A percentile compares a stretch with the other conserved stretches of the same genome.
phyloP scores from a whole-genome alignment of 2,113 vertebrate genomes.

The Crotalus horridus region DNA sequence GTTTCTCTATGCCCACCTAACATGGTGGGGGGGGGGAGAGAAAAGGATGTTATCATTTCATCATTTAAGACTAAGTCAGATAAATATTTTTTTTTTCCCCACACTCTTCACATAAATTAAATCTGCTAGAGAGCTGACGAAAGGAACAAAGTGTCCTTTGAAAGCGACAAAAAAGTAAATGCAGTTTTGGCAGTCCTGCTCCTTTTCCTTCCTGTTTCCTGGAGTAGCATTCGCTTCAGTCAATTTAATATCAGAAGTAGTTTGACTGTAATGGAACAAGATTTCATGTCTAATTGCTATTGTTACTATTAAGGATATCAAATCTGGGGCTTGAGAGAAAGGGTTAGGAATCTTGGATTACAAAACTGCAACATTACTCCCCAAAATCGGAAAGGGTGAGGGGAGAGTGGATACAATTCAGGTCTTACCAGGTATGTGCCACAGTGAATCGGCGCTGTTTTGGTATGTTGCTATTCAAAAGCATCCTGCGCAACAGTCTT shows the following conservation, averaged over 20 bases:
- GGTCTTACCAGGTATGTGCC: conserved; percentile 95
- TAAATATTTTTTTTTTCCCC: neutral
- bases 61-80: conserved; percentile 18
- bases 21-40: neutral
- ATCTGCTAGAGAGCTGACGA: neutral
- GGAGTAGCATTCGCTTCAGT: conserved; percentile 44
- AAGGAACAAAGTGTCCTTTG: conserved; percentile 7
- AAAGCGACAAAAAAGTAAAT: conserved; percentile 36
- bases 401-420: neutral
- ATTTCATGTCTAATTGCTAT: conserved; percentile 18
- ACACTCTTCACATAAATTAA: conserved; percentile 13
- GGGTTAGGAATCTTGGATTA: neutral
- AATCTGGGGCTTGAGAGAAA: conserved; percentile 2
- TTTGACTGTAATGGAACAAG: conserved; percentile 29
- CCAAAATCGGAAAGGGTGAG: neutral
- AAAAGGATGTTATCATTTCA: neutral
- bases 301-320: neutral
- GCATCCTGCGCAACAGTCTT: conserved; percentile 90
- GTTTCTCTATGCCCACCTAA: neutral
- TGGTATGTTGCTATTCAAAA: conserved; percentile 90
- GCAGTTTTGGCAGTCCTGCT: conserved; percentile 6
- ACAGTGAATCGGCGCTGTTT: conserved; percentile 96
- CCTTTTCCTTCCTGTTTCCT: conserved; percentile 46
- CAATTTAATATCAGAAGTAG: conserved; percentile 50
- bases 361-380: neutral